Base-by-base conservation (phyloP, 2,888 invertebrate species). In the Drosophila aldrichi region DNA sequence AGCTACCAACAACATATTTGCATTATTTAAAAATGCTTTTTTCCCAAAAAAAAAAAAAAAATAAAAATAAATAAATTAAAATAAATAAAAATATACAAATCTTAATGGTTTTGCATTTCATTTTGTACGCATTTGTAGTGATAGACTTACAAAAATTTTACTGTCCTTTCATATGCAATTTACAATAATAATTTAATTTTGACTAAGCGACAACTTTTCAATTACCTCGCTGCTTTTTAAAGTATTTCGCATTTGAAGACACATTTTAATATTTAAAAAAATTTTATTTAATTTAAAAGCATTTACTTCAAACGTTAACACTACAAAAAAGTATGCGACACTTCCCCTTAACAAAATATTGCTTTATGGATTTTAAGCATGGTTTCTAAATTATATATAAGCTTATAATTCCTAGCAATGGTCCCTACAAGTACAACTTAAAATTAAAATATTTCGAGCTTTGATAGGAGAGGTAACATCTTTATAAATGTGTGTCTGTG, bases 61-160 rank as follows among this genome's bases (percentile, higher is more conserved):
- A 38, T 4, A n/a, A n/a, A n/a, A n/a, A n/a, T n/a, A n/a, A n/a
- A n/a, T n/a, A n/a, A n/a, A n/a, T n/a, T n/a, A n/a, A n/a, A n/a
- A n/a, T n/a, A n/a, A n/a, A n/a, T n/a, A n/a, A n/a, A n/a, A n/a
- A n/a, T n/a, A n/a, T n/a, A n/a, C n/a, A 48, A 58, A 29, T 29
- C 25, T 58, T 70, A 72, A 74, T 62, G 65, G 70, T 69, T 72
- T 68, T 62, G 77, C 60, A 75, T 67, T 79, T 79, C 25, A 74
- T 74, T 82, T 81, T 79, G 69, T 75, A 67, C 49, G 79, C 78
- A 75, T 88, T 64, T 71, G 77, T 87, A 90, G 90, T 74, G 71
- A 74, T 81, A 77, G 77, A 74, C 75, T 76, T 74, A 20, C n/a
- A 52, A 56, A 38, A 56, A 59, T 74, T 73, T 72, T 68, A 66